Conservation (phyloP, 2,113 vertebrate species). For the Cyrtonyx montezumae region DNA sequence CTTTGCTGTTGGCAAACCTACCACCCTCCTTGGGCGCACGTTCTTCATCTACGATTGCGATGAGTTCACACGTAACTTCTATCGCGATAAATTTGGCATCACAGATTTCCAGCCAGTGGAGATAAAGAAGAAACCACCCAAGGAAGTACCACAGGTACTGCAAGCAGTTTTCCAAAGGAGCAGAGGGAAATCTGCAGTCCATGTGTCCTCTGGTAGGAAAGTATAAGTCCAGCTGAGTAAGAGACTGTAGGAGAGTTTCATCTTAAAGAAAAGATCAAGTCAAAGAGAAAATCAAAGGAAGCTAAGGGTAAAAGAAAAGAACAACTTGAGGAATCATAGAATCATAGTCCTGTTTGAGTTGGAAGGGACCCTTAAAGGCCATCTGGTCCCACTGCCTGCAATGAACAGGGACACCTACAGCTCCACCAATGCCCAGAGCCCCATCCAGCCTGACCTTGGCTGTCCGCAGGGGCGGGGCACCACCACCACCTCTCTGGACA, state of each 20-base stretch:
- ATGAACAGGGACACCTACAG: too few species aligned
- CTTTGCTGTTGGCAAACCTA: slow-evolving; percentile 85
- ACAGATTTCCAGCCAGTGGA: slow-evolving; percentile 78
- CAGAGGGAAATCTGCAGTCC: neutral
- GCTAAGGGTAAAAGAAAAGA: neutral
- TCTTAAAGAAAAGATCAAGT: neutral
- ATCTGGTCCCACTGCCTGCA: neutral
- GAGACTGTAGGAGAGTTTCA: neutral
- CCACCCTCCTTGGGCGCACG: slow-evolving; percentile 84
- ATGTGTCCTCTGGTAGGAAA: neutral
- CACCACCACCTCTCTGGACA: neutral
- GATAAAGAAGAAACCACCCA: slow-evolving; percentile 59
- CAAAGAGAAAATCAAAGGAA: neutral
- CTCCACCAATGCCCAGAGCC: neutral
- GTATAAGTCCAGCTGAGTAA: neutral
- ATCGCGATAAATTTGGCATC: slow-evolving; percentile 82
- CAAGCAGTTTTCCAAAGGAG: neutral
- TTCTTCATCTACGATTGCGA: slow-evolving; percentile 93
- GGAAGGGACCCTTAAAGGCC: neutral
- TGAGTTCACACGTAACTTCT: slow-evolving; percentile 87
- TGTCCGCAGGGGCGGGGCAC: neutral
- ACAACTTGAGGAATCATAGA: neutral
- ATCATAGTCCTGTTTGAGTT: neutral
- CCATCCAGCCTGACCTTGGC: neutral
- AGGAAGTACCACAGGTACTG: slow-evolving; percentile 74